Base-by-base conservation (phyloP, 2,797 vertebrate genomes). In the Xenentodon cancila region DNA sequence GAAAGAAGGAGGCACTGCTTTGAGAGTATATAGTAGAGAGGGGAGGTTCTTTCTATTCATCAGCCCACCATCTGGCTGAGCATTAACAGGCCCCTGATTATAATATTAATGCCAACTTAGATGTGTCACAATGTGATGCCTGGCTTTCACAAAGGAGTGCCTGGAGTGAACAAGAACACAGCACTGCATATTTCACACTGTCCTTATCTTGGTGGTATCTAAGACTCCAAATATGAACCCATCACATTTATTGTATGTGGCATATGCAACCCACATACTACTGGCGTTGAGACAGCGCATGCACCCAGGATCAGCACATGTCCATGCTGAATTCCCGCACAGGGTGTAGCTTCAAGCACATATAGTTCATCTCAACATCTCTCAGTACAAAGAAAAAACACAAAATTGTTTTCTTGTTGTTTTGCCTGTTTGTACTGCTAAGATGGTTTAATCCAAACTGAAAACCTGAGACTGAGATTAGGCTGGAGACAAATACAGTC, bases 1-100 rank as follows among this genome's bases (percentile, higher is more conserved):
- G 32, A 64, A 54, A 47, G 69, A 76, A 67, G 47, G 44, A 20
- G n/a, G 34, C 5, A 25, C 12, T 19, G 56, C 43, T 50, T 32
- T 60, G 43, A 44, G 42, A 52, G 56, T 42, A 21, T 40, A 22
- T 30, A 32, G 44, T 30, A 7, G 53, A 59, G 20, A 42, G 7
- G 18, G 43, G 46, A 44, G 59, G 43, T 47, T 50, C 22, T 71
- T 54, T 71, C 53, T 61, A 53, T 70, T 79, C 67, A 76, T 74
- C 66, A 70, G 66, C 60, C 59, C 43, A 68, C 70, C 80, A 68
- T 75, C 59, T 22, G 27, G 22, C 30, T 80, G 81, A 91, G 58
- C 74, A 65, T 59, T 73, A 80, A 79, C 87, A 86, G 81, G 75
- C 80, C 64, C 74, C 71, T 74, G 66, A 84, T 82, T 79, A 72